Base-by-base conservation (phyloP, 2,797 vertebrate species). In the Antennarius maculatus region DNA sequence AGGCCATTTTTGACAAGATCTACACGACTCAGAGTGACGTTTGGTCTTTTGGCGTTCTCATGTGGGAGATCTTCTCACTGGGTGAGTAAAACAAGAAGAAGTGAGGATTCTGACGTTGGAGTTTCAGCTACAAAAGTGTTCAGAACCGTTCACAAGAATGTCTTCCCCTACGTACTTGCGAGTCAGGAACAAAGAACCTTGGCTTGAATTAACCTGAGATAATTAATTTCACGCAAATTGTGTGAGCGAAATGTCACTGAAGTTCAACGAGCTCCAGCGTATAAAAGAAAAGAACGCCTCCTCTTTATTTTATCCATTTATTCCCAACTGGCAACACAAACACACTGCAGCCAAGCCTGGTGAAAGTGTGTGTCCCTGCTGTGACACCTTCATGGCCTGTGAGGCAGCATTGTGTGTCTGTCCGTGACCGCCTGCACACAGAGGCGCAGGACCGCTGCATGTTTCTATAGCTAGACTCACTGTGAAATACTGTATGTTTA, bases 1-100 rank as follows among this genome's bases (percentile, higher is more conserved):
- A 98, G 86, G 95, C 96, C 65, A 98, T 98, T 84, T 98, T 98
- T 76, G 96, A 98, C 91, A 98, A 97, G 89, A 92, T 96, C 83
- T 98, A 98, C 88, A 96, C 95, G 10, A 96, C 95, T 0, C 96
- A 97, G 91, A 98, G 96, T 51, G 97, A 98, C 1, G 95, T 98
- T 39, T 97, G 96, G 96, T 98, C 96, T 18, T 97, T 97, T 6
- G 97, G 96, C 54, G 95, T 98, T 67, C 91, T 98, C 60, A 94
- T 97, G 75, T 98, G 96, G 96, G 96, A 98, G 85, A 98, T 97
- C 88, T 97, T 98, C 88, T 97, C 96, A 83, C 89, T 98, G 63
- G 96, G 96, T 97, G 92, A 95, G 93, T 88, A 34, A 23, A 61
- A 11, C 41, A 37, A 3, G n/a, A 10, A 41, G 17, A 17, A 29